A percentile compares a stretch with the other conserved stretches of the same genome.
Conservation (phyloP, 2,888 invertebrate species). For the Pedicia rivosa region DNA sequence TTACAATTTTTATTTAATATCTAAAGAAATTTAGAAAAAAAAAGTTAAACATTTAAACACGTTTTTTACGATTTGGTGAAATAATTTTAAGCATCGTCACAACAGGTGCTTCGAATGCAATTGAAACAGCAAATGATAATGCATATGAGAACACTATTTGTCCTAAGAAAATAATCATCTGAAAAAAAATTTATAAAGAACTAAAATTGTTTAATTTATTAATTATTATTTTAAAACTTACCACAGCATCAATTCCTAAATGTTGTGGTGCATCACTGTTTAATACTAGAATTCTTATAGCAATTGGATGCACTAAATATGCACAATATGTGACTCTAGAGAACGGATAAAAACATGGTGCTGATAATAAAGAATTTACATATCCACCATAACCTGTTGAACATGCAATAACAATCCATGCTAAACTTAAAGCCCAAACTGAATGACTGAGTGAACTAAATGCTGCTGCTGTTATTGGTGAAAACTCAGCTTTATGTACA, state of each 20-base stretch:
- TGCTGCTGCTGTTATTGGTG: constrained; percentile 51
- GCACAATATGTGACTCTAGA: constrained; percentile 78
- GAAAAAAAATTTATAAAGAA: constrained; percentile 18
- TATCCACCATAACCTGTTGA: constrained; percentile 72
- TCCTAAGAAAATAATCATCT: constrained; percentile 66
- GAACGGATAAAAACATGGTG: constrained; percentile 66
- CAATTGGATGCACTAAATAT: constrained; percentile 69
- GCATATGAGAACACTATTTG: constrained; percentile 65
- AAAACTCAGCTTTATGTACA: constrained; percentile 51
- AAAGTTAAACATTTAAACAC: constrained; percentile 15
- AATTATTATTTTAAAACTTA: constrained; percentile 24
- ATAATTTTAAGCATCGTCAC: constrained; percentile 67
- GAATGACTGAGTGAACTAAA: constrained; percentile 72
- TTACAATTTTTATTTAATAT: neutral
- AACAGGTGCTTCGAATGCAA: constrained; percentile 71
- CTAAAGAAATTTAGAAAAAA: no score
- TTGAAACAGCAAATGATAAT: constrained; percentile 60
- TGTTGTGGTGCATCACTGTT: constrained; percentile 70
- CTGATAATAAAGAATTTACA: constrained; percentile 53
- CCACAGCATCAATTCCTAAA: constrained; percentile 61
- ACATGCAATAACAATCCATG: constrained; percentile 75
- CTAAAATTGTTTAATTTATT: neutral
- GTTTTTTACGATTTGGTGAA: constrained; percentile 37
- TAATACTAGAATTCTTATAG: constrained; percentile 64
- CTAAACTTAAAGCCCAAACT: constrained; percentile 63